Conservation (phyloP, 2,888 invertebrate genomes). For the Noctua pronuba region DNA sequence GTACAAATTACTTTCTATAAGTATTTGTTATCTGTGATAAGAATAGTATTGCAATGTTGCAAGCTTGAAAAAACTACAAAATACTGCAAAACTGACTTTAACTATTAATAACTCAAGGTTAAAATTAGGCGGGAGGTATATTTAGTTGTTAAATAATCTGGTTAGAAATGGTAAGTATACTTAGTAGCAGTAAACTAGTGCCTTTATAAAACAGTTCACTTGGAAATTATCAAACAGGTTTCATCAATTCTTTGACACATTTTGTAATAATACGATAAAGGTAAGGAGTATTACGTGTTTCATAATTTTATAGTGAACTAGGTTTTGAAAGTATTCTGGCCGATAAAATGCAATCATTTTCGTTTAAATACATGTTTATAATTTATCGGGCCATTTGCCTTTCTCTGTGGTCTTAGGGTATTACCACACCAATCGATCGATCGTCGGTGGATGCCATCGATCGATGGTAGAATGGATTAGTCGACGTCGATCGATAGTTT, state of each 20-base stretch:
- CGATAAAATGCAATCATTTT: constrained; percentile 35
- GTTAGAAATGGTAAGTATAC: constrained; percentile 45
- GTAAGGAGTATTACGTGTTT: constrained; percentile 18
- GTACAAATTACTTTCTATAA: constrained; percentile 11
- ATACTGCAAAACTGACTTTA: constrained; percentile 26
- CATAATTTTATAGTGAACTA: constrained; percentile 36
- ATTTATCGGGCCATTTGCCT: neutral
- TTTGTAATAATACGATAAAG: constrained; percentile 28
- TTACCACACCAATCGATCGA: too few relatives aligned
- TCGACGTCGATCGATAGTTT: too few relatives aligned
- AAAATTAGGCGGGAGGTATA: constrained; percentile 63
- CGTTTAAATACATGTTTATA: constrained; percentile 11
- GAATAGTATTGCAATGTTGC: constrained; percentile 11
- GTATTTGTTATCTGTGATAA: constrained; percentile 17
- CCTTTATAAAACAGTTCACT: constrained; percentile 25
- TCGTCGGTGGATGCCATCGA: too few relatives aligned
- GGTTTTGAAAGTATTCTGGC: constrained; percentile 38
- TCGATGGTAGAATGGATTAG: too few relatives aligned
- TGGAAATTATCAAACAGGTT: constrained; percentile 45
- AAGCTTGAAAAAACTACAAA: constrained; percentile 16
- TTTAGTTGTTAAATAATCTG: constrained; percentile 43
- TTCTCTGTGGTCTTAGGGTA: neutral
- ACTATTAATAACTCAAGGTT: constrained; percentile 36
- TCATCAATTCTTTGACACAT: constrained; percentile 23
- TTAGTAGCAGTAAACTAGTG: constrained; percentile 55